Evolutionary conservation across 2,888 invertebrate species (phyloP).

Genomic region (Drosophila subquinaria): DNA sequence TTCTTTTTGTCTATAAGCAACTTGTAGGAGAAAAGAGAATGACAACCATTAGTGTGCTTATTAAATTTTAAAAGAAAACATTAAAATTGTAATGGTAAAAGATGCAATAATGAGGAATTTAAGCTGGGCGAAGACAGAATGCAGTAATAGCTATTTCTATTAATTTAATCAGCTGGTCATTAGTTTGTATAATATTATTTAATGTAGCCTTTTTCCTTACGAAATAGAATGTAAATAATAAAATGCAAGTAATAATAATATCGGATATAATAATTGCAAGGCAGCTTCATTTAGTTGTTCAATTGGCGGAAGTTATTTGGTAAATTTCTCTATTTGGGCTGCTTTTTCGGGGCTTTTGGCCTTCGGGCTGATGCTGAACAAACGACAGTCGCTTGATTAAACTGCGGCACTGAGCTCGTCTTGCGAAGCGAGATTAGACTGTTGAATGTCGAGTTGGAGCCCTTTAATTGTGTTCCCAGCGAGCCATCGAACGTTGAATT

Average conservation of each 20-base stretch:
- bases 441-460: background rate
- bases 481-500: background rate
- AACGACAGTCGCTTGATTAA: background rate
- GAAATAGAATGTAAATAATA: background rate
- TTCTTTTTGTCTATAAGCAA: background rate
- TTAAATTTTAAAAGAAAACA: background rate
- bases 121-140: too few relatives aligned
- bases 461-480: slow-evolving; percentile 16
- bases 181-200: background rate
- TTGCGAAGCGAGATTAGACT: slow-evolving; percentile 20
- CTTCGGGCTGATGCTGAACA: background rate
- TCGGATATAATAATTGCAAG: background rate
- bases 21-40: background rate
- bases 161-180: background rate
- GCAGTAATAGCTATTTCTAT: background rate
- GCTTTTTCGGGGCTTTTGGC: background rate
- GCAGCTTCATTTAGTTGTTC: background rate
- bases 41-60: background rate
- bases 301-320: background rate
- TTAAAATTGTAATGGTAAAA: background rate
- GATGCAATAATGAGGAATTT: background rate
- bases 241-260: background rate
- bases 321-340: background rate
- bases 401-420: slow-evolving; percentile 27
- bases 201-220: background rate